These are phyloP conservation scores for Acleris cristana DNA, from an alignment of 2,888 invertebrate species.

Conservation along the genomic window DNA sequence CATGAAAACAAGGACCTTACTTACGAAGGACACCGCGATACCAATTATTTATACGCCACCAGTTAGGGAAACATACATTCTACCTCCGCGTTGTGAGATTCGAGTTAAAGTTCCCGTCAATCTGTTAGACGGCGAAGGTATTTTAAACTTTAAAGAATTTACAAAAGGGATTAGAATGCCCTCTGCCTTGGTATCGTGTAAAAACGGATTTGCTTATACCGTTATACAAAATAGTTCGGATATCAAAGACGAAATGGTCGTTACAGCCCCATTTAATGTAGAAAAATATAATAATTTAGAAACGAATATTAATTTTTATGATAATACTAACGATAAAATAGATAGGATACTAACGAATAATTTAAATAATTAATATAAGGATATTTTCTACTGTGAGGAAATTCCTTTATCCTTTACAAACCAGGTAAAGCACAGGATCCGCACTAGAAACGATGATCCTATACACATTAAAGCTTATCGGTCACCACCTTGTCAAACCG, in stretches of 20 bases:
- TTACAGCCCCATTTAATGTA: conserved; percentile 27
- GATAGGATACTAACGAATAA: conserved; percentile 1
- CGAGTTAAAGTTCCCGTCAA: conserved; percentile 37
- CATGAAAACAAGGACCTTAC: conserved; percentile 30
- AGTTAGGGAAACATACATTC: neutral
- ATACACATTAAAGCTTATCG: conserved; percentile 46
- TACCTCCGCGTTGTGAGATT: conserved; percentile 21
- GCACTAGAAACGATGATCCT: conserved; percentile 45
- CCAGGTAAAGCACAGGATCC: conserved; percentile 21
- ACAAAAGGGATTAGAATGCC: conserved; percentile 34
- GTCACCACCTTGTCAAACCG: conserved; percentile 42
- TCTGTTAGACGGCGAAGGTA: conserved; percentile 24
- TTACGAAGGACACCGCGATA: conserved; percentile 22
- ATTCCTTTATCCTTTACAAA: conserved; percentile 19
- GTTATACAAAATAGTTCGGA: conserved; percentile 35
- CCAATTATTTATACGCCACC: conserved; percentile 36
- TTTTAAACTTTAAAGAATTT: conserved; percentile 37
- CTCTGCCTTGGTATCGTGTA: conserved; percentile 13
- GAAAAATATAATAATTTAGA: neutral
- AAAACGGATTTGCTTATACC: conserved; percentile 33
- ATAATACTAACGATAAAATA: neutral
- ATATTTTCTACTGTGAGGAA: conserved; percentile 23
- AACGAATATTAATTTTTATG: neutral
- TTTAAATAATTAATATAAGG: conserved; percentile 12
- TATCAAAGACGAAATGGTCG: conserved; percentile 14